These are phyloP conservation scores for Polydrusus cervinus DNA, from an alignment of 2,888 invertebrate genomes.

Conservation along the genomic window DNA sequence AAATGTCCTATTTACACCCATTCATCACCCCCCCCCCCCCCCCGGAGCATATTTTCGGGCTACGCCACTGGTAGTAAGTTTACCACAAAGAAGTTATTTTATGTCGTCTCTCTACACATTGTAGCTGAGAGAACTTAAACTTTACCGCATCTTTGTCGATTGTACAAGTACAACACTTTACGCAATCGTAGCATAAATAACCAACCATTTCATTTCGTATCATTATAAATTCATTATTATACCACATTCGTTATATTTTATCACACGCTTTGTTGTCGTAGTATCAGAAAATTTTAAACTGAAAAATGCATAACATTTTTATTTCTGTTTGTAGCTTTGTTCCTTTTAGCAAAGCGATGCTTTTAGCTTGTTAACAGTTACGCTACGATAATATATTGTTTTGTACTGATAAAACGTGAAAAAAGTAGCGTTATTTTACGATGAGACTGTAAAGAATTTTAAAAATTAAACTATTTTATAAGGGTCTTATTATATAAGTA, in stretches of 20 bases:
- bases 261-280: background rate
- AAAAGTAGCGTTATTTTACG: conserved; percentile 10
- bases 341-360: conserved; percentile 12
- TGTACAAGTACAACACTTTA: background rate
- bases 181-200: background rate
- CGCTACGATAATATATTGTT: conserved; percentile 19
- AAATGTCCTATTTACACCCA: too few species aligned
- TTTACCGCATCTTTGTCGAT: too few species aligned
- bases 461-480: too few species aligned
- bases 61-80: too few species aligned
- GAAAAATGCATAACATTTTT: conserved; percentile 5
- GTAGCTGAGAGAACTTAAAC: too few species aligned
- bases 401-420: background rate
- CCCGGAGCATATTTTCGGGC: too few species aligned
- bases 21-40: too few species aligned
- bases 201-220: background rate
- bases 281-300: conserved; percentile 13
- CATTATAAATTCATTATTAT: conserved; percentile 13
- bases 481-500: too few species aligned
- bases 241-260: background rate
- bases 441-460: too few species aligned
- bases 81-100: too few species aligned
- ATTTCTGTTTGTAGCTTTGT: conserved; percentile 16
- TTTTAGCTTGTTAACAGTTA: conserved; percentile 29
- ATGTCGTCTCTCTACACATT: too few species aligned